Base-by-base conservation (phyloP, 2,113 vertebrate species). In the Leucopsar rothschildi region DNA sequence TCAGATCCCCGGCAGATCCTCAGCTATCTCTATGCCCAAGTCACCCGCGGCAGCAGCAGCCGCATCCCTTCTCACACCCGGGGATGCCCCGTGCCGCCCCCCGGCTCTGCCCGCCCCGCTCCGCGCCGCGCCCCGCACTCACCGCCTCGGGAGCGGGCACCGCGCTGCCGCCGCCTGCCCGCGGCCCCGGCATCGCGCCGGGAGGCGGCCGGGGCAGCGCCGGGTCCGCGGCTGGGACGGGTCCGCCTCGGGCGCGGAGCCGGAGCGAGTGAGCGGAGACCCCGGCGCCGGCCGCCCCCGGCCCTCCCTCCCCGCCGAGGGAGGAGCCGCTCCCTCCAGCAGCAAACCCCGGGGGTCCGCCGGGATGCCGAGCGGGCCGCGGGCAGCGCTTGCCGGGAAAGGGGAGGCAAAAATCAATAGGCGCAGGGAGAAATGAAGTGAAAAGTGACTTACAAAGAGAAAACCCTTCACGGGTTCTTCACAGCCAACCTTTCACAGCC, bases 211-310 rank as follows among this genome's bases (percentile, higher is more conserved):
- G 39, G 25, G 29, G 91, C 13, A 37, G 31, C 39, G 7, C 37
- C 37, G 21, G 20, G 21, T 12, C 23, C 33, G 37, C 12, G 39
- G 9, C 19, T 27, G 31, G 39, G 22, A 5, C 21, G n/a, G 19
- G 21, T 18, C 39, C 31, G 28, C 44, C 66, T 69, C 28, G 56
- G 88, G 65, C 20, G 60, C 33, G 9, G 66, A 86, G 77, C 77
- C 42, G 50, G 19, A 84, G 59, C 53, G 53, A 94, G 57, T 97
- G 98, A 98, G 98, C 16, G 50, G 64, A 83, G 61, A 79, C 64
- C 94, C 98, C 83, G 24, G 22, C 5, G 66, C 60, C 59, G 40
- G 68, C 77, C 55, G 37, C 33, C 68, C 65, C 86, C 63, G 14
- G 45, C 82, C 69, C 50, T 52, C 50, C 50, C 91, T 66, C 93